These are phyloP conservation scores for Riptortus pedestris DNA, from an alignment of 1,140 invertebrate genomes.

Conservation along the genomic window DNA sequence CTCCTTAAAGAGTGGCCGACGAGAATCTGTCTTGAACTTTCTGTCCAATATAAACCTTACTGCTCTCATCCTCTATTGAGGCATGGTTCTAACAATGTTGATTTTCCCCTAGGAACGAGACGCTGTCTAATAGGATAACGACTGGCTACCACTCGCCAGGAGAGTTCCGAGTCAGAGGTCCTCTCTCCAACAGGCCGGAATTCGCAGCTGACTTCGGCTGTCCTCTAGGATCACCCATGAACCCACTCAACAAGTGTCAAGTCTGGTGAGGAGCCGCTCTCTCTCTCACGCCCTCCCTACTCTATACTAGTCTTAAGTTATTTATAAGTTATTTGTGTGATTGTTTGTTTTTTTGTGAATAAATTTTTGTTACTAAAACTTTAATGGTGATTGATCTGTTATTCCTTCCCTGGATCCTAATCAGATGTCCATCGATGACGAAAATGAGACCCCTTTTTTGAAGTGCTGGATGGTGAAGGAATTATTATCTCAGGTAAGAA, in stretches of 20 bases:
- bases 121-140: slow-evolving; percentile 32
- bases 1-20: too few species aligned
- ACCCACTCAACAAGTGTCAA: slow-evolving; percentile 75
- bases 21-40: too few species aligned
- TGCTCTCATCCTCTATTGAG: too few species aligned
- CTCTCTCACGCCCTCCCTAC: neutral
- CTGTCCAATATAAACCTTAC: too few species aligned
- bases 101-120: slow-evolving; percentile 28
- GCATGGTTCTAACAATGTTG: too few species aligned
- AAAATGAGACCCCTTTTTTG: too few species aligned
- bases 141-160: slow-evolving; percentile 63
- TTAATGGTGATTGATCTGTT: too few species aligned
- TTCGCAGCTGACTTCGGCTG: slow-evolving; percentile 83
- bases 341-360: slow-evolving; percentile 6
- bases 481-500: too few species aligned
- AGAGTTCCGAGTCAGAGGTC: slow-evolving; percentile 74
- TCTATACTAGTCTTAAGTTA: slow-evolving; percentile 3
- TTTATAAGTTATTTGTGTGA: slow-evolving; percentile 8
- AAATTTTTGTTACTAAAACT: slow-evolving; percentile 2
- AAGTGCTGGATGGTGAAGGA: too few species aligned
- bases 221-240: slow-evolving; percentile 68
- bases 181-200: slow-evolving; percentile 78
- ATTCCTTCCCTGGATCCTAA: neutral
- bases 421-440: too few species aligned
- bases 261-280: slow-evolving; percentile 48